Percentiles rank a stretch among this genome's conserved stretches.
These are phyloP conservation scores for Pomacea canaliculata DNA, from an alignment of 2,888 invertebrate genomes.

Conservation along the genomic window DNA sequence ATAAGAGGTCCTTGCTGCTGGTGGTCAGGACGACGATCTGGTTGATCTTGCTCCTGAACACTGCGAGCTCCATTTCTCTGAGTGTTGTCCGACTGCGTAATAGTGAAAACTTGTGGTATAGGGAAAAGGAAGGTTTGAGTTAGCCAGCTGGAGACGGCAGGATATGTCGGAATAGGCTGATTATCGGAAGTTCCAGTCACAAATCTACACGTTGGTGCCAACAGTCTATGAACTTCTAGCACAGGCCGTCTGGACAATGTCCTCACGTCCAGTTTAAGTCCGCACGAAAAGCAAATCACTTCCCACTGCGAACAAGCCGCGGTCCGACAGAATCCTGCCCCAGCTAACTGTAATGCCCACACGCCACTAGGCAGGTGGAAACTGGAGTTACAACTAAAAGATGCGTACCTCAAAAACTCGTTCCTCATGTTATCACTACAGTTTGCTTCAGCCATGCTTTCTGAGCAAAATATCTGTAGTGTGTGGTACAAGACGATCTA, in stretches of 20 bases:
- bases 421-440: constrained; percentile 1
- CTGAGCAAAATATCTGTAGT: no score
- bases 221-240: constrained; percentile 9
- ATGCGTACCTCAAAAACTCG: constrained; percentile 13
- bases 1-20: no score
- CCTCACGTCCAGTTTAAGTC: constrained; percentile 24
- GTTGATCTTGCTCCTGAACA: no score
- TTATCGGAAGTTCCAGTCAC: constrained; percentile 13
- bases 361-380: constrained; percentile 7
- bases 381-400: neutral
- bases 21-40: no score
- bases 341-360: constrained; percentile 35
- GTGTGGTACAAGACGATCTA: no score
- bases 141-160: constrained; percentile 1
- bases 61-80: no score
- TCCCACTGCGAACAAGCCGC: constrained; percentile 19
- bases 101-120: no score
- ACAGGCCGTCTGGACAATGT: neutral
- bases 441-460: no score
- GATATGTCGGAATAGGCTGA: constrained; percentile 2
- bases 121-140: neutral
- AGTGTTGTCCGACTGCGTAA: no score
- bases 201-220: constrained; percentile 14
- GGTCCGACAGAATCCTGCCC: constrained; percentile 40
- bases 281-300: constrained; percentile 41